Evolutionary conservation across 1,140 invertebrate genomes (phyloP), one percentile per base, ranked within the genome.

Genomic region (Aphidius ervi): DNA sequence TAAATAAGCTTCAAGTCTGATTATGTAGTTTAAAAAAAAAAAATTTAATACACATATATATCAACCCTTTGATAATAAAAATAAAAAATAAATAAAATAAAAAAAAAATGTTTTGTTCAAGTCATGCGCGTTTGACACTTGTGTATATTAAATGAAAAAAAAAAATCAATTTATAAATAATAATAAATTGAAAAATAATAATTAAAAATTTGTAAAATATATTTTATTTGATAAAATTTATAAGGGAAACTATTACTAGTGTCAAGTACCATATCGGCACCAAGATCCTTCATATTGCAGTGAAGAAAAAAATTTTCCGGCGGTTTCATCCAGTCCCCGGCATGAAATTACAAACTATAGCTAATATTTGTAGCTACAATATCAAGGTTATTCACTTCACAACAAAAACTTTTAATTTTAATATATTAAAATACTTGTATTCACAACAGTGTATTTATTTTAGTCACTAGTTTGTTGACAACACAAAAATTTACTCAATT

Each of bases 211-310:
- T 16, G 7, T 23, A 50, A 37, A 16, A 16, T 16, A 16, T 16
- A 16, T 0, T 16, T 16, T 16, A 16, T 16, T 16, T 50, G 23
- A 37, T 10, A 52, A 52, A 10, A 57, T 45, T 23, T 46, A 16
- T 23, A 41, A 40, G 8, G n/a, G 53, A 46, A 58, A 48, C 54
- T 60, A 62, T 54, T 45, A 16, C 16, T 16, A 16, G 16, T 16
- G 16, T 16, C 16, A 16, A 69, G 81, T 81, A 88, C 86, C 86
- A 88, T 88, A 80, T 87, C 86, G 75, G 86, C 85, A 82, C 86
- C 86, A 83, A 87, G 86, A 81, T 87, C 85, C 76, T 86, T 87
- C 85, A 87, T 87, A 81, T 87, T 83, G 77, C 83, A 79, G 76
- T 84, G 82, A 74, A 85, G 84, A 81, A 86, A 85, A 75, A 86